Evolutionary conservation across 2,888 invertebrate genomes (phyloP).

Genomic region (Sinopyrophorus schimmeli): DNA sequence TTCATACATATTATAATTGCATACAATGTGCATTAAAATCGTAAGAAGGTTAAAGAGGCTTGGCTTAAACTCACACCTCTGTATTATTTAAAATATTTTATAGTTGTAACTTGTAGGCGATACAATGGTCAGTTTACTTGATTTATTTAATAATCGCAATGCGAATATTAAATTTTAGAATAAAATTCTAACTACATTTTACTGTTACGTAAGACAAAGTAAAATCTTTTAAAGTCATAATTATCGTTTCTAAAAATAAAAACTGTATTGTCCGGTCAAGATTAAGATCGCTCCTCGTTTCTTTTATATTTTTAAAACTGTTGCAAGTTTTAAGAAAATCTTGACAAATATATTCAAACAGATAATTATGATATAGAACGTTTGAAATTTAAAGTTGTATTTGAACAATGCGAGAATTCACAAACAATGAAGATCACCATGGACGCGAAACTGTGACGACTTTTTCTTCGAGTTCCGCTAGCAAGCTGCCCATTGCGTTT

Average conservation of each 20-base stretch:
- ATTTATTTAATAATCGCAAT: conserved; percentile 18
- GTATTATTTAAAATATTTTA: conserved; percentile 47
- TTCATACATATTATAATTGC: conserved; percentile 29
- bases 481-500: conserved; percentile 24
- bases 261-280: too few relatives aligned
- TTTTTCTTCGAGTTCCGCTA: conserved; percentile 26
- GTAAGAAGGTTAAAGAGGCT: conserved; percentile 39
- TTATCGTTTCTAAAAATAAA: too few relatives aligned
- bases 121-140: conserved; percentile 49
- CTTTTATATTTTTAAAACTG: too few relatives aligned
- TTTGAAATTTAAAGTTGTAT: conserved; percentile 10
- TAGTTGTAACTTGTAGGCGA: conserved; percentile 47
- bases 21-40: conserved; percentile 24
- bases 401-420: conserved; percentile 24
- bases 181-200: conserved; percentile 7
- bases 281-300: too few relatives aligned
- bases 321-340: too few relatives aligned
- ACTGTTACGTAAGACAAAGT: too few relatives aligned
- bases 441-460: conserved; percentile 31
- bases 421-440: conserved; percentile 27
- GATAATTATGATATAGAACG: too few relatives aligned
- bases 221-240: too few relatives aligned
- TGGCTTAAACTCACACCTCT: conserved; percentile 49
- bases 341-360: too few relatives aligned
- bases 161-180: conserved; percentile 15